A percentile compares a stretch with the other conserved stretches of the same genome.
These are phyloP conservation scores for Trichonephila inaurata DNA, from an alignment of 1,140 invertebrate genomes.

Conservation along the genomic window DNA sequence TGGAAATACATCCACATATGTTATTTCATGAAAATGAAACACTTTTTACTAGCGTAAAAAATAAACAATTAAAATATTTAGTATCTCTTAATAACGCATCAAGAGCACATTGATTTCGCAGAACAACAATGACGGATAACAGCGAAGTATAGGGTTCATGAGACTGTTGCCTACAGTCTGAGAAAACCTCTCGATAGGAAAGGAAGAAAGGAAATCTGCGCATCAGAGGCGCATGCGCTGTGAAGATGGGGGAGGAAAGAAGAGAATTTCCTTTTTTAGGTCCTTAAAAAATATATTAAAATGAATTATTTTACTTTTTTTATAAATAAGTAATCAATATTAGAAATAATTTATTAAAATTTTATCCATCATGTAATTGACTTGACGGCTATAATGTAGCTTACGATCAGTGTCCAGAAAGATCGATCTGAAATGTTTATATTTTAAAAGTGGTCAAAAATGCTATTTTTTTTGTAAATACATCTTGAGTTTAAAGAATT, in stretches of 20 bases:
- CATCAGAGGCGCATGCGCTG: conserved; percentile 36
- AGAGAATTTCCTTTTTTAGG: neutral
- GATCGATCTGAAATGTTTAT: no score
- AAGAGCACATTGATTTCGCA: conserved; percentile 62
- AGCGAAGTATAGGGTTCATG: neutral
- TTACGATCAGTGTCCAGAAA: no score
- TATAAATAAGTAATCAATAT: no score
- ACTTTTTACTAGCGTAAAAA: neutral
- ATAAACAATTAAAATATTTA: neutral
- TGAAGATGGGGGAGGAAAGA: neutral
- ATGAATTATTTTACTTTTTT: no score
- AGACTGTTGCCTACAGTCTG: conserved; percentile 67
- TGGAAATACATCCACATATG: neutral
- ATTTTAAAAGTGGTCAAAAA: no score
- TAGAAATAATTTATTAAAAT: no score
- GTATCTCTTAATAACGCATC: neutral
- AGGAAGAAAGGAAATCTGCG: conserved; percentile 8
- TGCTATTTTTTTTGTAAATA: no score
- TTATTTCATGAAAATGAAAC: neutral
- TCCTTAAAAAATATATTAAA: neutral
- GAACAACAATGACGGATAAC: conserved; percentile 53
- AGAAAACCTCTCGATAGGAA: conserved; percentile 29
- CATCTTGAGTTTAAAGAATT: no score
- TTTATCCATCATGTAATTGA: no score
- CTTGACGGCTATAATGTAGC: no score